Evolutionary conservation across 2,888 invertebrate genomes (phyloP).

Genomic region (Lasius platythorax): DNA sequence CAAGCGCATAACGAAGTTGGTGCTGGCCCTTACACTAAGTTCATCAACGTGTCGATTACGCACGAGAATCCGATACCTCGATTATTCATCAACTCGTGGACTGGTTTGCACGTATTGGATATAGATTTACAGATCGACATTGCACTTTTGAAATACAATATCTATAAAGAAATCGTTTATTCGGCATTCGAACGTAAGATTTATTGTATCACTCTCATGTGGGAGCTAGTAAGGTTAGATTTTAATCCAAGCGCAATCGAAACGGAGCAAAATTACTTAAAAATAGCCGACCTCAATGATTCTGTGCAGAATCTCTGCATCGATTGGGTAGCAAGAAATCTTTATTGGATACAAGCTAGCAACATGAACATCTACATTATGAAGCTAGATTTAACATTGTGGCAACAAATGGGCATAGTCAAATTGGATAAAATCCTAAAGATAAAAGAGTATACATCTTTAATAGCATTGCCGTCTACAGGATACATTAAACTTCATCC

Average conservation of each 20-base stretch:
- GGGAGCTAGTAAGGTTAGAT: slow-evolving; percentile 90
- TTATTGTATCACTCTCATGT: slow-evolving; percentile 94
- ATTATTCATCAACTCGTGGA: slow-evolving; percentile 86
- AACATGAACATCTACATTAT: slow-evolving; percentile 86
- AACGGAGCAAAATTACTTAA: slow-evolving; percentile 84
- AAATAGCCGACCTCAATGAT: slow-evolving; percentile 88
- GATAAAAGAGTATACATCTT: slow-evolving; percentile 87
- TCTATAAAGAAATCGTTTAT: slow-evolving; percentile 87
- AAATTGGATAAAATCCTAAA: slow-evolving; percentile 87
- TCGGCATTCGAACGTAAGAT: slow-evolving; percentile 91
- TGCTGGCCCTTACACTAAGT: no score
- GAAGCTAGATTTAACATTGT: no score
- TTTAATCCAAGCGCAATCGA: slow-evolving; percentile 86
- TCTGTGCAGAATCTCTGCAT: slow-evolving; percentile 90
- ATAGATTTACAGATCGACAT: no score
- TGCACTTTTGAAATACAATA: no score
- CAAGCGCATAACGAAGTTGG: slow-evolving; percentile 95
- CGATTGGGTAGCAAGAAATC: slow-evolving; percentile 95
- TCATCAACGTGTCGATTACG: slow-evolving; percentile 90
- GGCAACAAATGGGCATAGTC: slow-evolving; percentile 83
- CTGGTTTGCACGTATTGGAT: no score
- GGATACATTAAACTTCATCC: slow-evolving; percentile 86
- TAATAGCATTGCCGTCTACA: slow-evolving; percentile 92
- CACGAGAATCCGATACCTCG: slow-evolving; percentile 93
- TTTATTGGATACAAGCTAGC: slow-evolving; percentile 92